Base-by-base conservation (phyloP, 2,888 invertebrate species). In the Brachyptera risi region DNA sequence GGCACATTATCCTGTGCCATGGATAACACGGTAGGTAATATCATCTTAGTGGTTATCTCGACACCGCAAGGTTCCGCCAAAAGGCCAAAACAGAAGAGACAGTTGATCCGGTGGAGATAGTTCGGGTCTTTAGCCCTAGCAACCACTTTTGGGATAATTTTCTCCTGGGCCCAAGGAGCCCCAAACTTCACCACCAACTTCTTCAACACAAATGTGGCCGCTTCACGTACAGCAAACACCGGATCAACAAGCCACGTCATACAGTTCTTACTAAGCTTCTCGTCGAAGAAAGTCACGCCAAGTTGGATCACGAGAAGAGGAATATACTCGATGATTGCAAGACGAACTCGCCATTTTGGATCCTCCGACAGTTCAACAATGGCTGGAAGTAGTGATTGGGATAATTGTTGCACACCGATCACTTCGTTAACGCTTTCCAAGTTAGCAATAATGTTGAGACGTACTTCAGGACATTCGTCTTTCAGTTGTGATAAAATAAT, bases 1-100 rank as follows among this genome's bases (percentile, higher is more conserved):
- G 99, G 95, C 58, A 99, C 98, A 72, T 89, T 89, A 75, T 99
- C 99, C 67, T 86, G 86, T 13, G 96, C 94, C 87, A 99, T 90
- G 68, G 87, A 83, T 67, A 96, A 75, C 1, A 98, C 94, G 5
- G 96, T 96, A 2, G 58, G 58, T 2, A 58, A 13, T 5, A 58
- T 23, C 9, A 27, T 15, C 13, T 23, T 27, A 2, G 35, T 31
- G 19, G 49, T 47, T 15, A 49, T 49, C 4, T 58, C 58, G 4
- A 13, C 7, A 9, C 58, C 58, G n/a, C 47, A 58, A 2, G 49
- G 21, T 21, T 47, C 47, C 19, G 58, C 58, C 3, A 58, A 19
- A n/a, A 21, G 23, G 15, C 49, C 27, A 3, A 58, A 24, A 15
- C 47, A 58, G 1, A 26, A 15, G n/a, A 58, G 49, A n/a, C 47